A percentile compares a stretch with the other conserved stretches of the same genome.
Evolutionary conservation across 1,140 invertebrate genomes (phyloP).

Genomic region (Drosophila micromelanica): DNA sequence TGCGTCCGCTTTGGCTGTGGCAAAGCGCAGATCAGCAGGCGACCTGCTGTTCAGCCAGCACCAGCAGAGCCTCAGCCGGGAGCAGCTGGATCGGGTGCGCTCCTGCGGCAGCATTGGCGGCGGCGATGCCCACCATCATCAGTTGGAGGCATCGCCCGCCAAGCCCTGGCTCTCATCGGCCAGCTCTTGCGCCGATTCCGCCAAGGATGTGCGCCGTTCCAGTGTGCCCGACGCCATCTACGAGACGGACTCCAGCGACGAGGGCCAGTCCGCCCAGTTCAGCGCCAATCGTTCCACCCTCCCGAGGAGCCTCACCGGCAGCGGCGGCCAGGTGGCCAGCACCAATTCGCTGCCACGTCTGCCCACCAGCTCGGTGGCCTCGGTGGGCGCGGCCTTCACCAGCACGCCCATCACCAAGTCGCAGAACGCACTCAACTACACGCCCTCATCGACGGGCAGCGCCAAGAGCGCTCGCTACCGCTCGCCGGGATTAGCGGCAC

Average conservation of each 20-base stretch:
- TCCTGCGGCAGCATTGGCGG: conserved; percentile 93
- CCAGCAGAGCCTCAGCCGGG: conserved; percentile 90
- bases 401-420: conserved; percentile 88
- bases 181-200: conserved; percentile 66
- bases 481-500: conserved; percentile 89
- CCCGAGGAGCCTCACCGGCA: conserved; percentile 87
- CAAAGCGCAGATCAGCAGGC: conserved; percentile 91
- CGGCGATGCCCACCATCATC: conserved; percentile 85
- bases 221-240: conserved; percentile 89
- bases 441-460: conserved; percentile 84
- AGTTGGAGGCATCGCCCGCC: conserved; percentile 84
- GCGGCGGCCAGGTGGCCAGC: conserved; percentile 85
- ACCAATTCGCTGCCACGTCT: conserved; percentile 91
- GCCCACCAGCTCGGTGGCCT: conserved; percentile 86
- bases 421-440: conserved; percentile 87
- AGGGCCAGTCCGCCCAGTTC: conserved; percentile 84
- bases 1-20: conserved; percentile 88
- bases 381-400: conserved; percentile 64
- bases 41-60: conserved; percentile 91
- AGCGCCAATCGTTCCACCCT: conserved; percentile 86
- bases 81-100: conserved; percentile 90
- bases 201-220: conserved; percentile 85
- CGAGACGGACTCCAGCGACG: conserved; percentile 87
- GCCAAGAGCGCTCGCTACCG: conserved; percentile 94
- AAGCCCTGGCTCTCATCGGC: conserved; percentile 85